Base-by-base conservation (phyloP, 2,113 vertebrate genomes). In the Struthidea cinerea region DNA sequence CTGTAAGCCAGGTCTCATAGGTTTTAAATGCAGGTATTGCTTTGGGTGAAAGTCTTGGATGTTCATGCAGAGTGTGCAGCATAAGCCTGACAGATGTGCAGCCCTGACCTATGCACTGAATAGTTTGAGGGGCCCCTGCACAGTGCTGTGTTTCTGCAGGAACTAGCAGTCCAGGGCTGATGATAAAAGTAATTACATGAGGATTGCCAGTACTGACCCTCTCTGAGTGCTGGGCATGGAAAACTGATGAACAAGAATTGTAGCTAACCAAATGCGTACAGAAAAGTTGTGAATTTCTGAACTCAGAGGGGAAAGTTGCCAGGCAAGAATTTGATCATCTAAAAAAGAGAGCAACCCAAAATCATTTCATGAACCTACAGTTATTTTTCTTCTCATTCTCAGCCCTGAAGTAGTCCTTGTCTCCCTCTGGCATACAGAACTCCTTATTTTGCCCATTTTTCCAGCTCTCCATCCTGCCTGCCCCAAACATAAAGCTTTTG, bases 81-180 rank as follows among this genome's bases (percentile, higher is more conserved):
- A 33, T 57, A 47, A 68, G 41, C 30, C 53, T 37, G 7, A 30
- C n/a, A 44, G 75, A 67, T 55, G 39, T 65, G 22, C 49, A 80
- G 33, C 33, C 33, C 57, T 73, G 67, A 52, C 39, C 27, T 55
- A 0, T 6, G 14, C 13, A 30, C 24, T 0, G 1, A 4, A 35
- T 16, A 49, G 16, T 59, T 82, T 1, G 17, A 79, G 28, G 37
- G 44, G 42, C 22, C 56, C 17, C 37, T 69, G 44, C 30, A 16
- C n/a, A 13, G 39, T 21, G 39, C 74, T 57, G 11, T 64, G 44
- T 93, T 87, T 82, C 65, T 94, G 75, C 49, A 76, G 41, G 47
- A 94, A 3, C 16, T 26, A 32, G 42, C 6, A 64, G 30, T 61
- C 9, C 47, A 68, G 22, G 16, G n/a, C 21, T 70, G 23, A 11